Evolutionary conservation across 2,113 vertebrate genomes (phyloP), one percentile per base, ranked within the genome.

Genomic region (Grantiella picta): DNA sequence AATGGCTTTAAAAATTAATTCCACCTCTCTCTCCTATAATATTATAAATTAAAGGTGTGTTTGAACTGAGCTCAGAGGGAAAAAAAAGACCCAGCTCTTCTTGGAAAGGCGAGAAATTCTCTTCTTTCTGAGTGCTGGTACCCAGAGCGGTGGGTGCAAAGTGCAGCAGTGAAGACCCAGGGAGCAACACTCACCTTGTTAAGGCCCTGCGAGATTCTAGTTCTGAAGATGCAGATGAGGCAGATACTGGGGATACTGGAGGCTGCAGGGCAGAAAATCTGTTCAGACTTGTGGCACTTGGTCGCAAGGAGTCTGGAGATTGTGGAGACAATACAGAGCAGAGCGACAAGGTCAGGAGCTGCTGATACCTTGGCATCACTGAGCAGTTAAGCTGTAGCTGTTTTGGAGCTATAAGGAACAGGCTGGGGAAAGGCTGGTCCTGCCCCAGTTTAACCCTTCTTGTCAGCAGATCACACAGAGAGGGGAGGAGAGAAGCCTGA

Each of bases 241-340:
- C 89, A 57, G 98, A 97, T 35, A 97, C 96, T 64, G 97, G 98
- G 92, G 97, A 95, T 40, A 97, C 97, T n/a, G 98, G 98, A 80
- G 98, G 97, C 97, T 99, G 99, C 93, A 99, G 98, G 5, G 99
- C 98, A 69, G 99, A 99, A 97, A 98, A 99, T 70, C 99, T 98
- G 97, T 99, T 99, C 96, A 99, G 98, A 96, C 98, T 99, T 96
- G 98, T 98, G 96, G 98, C 98, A 91, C 98, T 97, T 94, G 98
- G 98, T 93, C 99, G 97, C 82, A 99, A 98, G 61, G 98, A 97
- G 94, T 99, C 99, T 99, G 97, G 35, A 96, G 71, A 72, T 68
- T 1, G 68, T 17, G 61, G 60, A 82, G 94, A 95, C 95, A 95
- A 91, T 23, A 89, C 35, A 49, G 65, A 86, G 54, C 82, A 96